Evolutionary conservation across 1,140 invertebrate species (phyloP).

Genomic region (Cotesia typhae): DNA sequence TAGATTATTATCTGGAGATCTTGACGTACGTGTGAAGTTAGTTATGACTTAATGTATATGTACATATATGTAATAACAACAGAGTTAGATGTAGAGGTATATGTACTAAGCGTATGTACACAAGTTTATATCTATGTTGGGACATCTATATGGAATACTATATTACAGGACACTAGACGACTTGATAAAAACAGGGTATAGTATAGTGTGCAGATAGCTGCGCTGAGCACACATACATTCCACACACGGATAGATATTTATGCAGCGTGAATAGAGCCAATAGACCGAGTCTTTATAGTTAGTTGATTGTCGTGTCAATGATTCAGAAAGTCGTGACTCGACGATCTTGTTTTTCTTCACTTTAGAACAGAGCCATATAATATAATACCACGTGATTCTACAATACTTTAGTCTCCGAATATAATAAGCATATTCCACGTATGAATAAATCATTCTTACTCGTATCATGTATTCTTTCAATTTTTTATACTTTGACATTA

Average conservation of each 20-base stretch:
- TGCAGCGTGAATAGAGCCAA: slow-evolving; percentile 25
- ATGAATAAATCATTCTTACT: background rate
- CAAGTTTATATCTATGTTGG: background rate
- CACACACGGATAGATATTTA: slow-evolving; percentile 17
- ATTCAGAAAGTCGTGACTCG: slow-evolving; percentile 36
- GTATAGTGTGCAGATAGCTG: background rate
- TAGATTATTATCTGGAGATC: slow-evolving; percentile 1
- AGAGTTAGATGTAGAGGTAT: too few species aligned
- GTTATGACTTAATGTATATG: slow-evolving; percentile 3
- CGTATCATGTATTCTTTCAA: background rate
- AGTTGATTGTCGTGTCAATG: slow-evolving; percentile 29
- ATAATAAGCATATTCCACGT: background rate
- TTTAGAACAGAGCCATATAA: background rate
- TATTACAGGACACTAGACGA: slow-evolving; percentile 13
- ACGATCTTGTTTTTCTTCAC: slow-evolving; percentile 25
- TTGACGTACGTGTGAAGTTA: background rate
- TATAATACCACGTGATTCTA: slow-evolving; percentile 13
- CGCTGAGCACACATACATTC: background rate
- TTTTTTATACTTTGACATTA: background rate
- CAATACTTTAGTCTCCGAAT: background rate
- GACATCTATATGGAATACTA: slow-evolving; percentile 9
- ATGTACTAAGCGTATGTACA: background rate
- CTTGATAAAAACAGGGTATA: background rate
- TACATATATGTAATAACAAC: too few species aligned
- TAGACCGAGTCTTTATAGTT: slow-evolving; percentile 28